Evolutionary conservation across 2,113 vertebrate genomes (phyloP).

Genomic region (Oreochromis niloticus): DNA sequence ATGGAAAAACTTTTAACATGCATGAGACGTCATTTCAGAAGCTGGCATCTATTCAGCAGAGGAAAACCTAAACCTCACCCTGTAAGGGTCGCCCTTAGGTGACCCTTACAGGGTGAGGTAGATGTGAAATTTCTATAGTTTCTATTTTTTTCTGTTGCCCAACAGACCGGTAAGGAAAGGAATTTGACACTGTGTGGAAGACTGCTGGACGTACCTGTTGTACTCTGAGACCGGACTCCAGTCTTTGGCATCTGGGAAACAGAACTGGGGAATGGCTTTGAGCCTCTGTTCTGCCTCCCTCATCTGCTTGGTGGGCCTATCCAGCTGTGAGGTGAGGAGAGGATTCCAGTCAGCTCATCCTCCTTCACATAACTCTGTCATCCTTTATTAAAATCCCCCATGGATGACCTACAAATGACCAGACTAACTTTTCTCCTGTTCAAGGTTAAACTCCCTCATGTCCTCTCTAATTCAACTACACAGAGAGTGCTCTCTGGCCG

Average conservation of each 20-base stretch:
- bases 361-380: not conserved
- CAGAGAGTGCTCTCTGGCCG: not conserved
- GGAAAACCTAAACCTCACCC: not conserved
- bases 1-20: not conserved
- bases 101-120: not conserved
- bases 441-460: constrained; percentile 10
- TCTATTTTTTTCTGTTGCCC: not conserved
- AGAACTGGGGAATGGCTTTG: constrained; percentile 98
- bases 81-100: not conserved
- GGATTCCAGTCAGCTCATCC: constrained; percentile 1
- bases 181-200: not conserved
- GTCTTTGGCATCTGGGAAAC: constrained; percentile 98
- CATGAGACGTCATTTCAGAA: not conserved
- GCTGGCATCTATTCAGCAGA: not conserved
- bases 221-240: constrained; percentile 94
- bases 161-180: not conserved
- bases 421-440: constrained; percentile 22
- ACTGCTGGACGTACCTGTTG: constrained; percentile 75
- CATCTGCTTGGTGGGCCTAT: constrained; percentile 95
- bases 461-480: not conserved
- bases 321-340: constrained; percentile 75
- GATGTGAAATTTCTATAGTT: not conserved
- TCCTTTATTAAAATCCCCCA: not conserved
- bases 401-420: constrained; percentile 24
- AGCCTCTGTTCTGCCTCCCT: constrained; percentile 95